Conservation (phyloP, 2,888 invertebrate species). For the Shargacucullia verbasci region DNA sequence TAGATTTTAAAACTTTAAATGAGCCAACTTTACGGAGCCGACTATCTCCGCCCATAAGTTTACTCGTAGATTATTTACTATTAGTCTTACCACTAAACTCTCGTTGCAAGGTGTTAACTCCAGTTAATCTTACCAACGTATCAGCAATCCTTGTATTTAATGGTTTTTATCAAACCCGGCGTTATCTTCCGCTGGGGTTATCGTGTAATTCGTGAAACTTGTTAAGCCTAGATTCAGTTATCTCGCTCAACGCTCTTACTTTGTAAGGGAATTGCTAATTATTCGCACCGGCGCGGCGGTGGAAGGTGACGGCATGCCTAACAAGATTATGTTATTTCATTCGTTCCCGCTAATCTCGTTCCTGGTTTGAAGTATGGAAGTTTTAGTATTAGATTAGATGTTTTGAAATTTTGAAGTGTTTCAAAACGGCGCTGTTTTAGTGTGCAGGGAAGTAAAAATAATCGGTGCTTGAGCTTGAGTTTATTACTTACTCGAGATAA, state of each 20-base stretch:
- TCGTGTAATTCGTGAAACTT: conserved; percentile 72
- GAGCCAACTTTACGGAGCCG: conserved; percentile 8
- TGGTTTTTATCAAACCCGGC: conserved; percentile 53
- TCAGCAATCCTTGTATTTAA: conserved; percentile 54
- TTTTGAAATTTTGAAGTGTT: conserved; percentile 32
- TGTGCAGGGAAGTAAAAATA: conserved; percentile 31
- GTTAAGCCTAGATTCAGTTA: conserved; percentile 79
- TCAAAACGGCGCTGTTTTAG: conserved; percentile 20
- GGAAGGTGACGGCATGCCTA: conserved; percentile 67
- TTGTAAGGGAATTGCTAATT: conserved; percentile 77
- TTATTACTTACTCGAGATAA: conserved; percentile 14
- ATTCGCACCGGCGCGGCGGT: conserved; percentile 72
- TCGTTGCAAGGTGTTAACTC: conserved; percentile 41
- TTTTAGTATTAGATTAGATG: conserved; percentile 52
- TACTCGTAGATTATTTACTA: conserved; percentile 43
- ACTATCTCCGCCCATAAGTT: conserved; percentile 38
- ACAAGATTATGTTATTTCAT: conserved; percentile 68
- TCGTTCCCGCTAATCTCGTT: conserved; percentile 56
- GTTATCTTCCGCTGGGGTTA: conserved; percentile 56
- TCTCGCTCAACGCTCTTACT: conserved; percentile 63
- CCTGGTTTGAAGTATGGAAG: conserved; percentile 41
- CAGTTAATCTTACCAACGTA: conserved; percentile 35
- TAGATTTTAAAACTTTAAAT: conserved; percentile 9
- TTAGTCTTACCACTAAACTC: conserved; percentile 33
- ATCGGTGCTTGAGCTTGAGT: conserved; percentile 19